These are phyloP conservation scores for Cryptocephalus primarius DNA, from an alignment of 2,888 invertebrate species.

Conservation along the genomic window DNA sequence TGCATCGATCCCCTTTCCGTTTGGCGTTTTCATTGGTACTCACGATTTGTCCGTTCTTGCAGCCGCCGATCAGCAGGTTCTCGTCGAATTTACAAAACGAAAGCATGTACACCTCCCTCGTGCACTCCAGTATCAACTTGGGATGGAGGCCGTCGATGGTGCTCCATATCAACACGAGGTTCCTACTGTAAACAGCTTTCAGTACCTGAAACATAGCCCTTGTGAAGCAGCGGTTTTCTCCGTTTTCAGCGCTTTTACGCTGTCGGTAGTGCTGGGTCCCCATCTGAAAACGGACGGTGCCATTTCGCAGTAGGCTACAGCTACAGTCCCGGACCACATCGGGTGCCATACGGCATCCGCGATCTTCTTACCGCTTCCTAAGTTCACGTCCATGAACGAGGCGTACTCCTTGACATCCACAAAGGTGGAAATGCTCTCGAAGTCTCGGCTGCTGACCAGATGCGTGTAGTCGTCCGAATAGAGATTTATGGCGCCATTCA, in stretches of 20 bases:
- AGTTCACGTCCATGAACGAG: constrained; percentile 53
- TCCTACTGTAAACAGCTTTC: constrained; percentile 46
- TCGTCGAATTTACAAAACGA: constrained; percentile 60
- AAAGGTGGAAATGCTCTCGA: constrained; percentile 34
- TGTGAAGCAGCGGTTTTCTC: background rate
- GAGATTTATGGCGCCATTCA: constrained; percentile 42
- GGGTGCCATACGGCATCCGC: constrained; percentile 60
- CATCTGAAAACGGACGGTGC: constrained; percentile 40
- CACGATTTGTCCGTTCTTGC: constrained; percentile 56
- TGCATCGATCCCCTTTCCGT: too few relatives aligned
- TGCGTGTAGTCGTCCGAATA: constrained; percentile 49
- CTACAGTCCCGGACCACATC: constrained; percentile 55
- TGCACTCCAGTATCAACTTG: constrained; percentile 56
- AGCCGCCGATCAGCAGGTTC: constrained; percentile 60
- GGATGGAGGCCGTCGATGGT: constrained; percentile 58
- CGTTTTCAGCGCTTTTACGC: constrained; percentile 7
- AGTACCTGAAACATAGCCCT: constrained; percentile 12
- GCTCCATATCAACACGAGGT: constrained; percentile 65
- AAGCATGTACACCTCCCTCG: constrained; percentile 52
- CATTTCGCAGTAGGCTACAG: constrained; percentile 52
- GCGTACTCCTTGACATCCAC: constrained; percentile 40
- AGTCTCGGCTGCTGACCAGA: constrained; percentile 11
- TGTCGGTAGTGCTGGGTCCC: constrained; percentile 22
- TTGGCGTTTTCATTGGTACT: too few relatives aligned
- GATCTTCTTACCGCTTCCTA: constrained; percentile 56